phyloP scores from a whole-genome alignment of 2,797 vertebrate genomes.

The Ataeniobius toweri region DNA sequence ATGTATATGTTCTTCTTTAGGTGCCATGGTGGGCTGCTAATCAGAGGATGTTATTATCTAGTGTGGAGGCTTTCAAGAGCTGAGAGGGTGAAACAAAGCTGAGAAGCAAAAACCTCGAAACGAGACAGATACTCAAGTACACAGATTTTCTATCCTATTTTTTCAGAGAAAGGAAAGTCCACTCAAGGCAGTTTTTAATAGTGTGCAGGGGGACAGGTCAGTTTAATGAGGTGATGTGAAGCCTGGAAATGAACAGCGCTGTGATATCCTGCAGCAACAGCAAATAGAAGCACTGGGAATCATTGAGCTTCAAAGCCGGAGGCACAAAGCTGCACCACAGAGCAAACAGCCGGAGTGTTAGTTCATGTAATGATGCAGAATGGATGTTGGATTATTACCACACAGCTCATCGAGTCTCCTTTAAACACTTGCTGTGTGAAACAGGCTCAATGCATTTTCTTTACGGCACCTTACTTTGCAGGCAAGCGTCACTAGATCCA shows the following conservation, averaged over 20 bases:
- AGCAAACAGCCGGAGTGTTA: conserved; percentile 61
- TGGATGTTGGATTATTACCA: conserved; percentile 62
- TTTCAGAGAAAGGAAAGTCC: conserved; percentile 14
- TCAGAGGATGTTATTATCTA: conserved; percentile 69
- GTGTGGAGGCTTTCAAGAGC: conserved; percentile 69
- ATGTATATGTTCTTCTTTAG: conserved; percentile 41
- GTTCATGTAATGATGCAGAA: conserved; percentile 69
- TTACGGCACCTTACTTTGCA: conserved; percentile 1
- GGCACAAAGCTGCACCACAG: conserved; percentile 56
- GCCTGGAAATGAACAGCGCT: conserved; percentile 67
- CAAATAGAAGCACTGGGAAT: conserved; percentile 70
- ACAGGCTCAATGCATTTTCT: conserved; percentile 20
- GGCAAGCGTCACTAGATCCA: conserved; percentile 9
- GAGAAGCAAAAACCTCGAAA: conserved; percentile 59
- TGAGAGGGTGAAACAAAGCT: conserved; percentile 42
- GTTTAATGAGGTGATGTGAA: conserved; percentile 70
- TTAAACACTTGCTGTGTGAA: conserved; percentile 37
- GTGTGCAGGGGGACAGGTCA: conserved; percentile 57
- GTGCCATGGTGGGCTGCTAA: conserved; percentile 65
- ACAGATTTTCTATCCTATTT: conserved; percentile 5
- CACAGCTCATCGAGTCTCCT: conserved; percentile 43
- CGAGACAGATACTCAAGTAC: conserved; percentile 16
- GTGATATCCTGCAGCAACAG: conserved; percentile 63
- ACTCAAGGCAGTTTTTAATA: conserved; percentile 46
- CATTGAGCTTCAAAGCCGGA: conserved; percentile 56